A percentile compares a stretch with the other conserved stretches of the same genome.
These are phyloP conservation scores for Paratrypauchen microcephalus DNA, from an alignment of 2,797 vertebrate species.

Conservation along the genomic window DNA sequence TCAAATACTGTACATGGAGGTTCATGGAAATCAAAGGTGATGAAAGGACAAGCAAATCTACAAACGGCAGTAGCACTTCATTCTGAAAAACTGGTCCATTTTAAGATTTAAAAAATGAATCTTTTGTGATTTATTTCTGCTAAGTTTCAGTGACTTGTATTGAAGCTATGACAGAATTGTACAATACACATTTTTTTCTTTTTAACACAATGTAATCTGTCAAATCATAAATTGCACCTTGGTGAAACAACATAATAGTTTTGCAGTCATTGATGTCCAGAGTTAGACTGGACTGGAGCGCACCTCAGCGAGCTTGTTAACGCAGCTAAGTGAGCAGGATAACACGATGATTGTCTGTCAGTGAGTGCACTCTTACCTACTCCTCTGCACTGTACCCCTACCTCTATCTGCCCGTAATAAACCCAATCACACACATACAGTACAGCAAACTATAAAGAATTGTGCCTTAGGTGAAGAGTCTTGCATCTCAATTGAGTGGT, in stretches of 20 bases:
- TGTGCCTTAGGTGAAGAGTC: constrained; percentile 1
- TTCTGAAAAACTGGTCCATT: no score
- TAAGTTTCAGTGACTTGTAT: neutral
- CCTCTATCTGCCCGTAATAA: neutral
- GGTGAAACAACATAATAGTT: constrained; percentile 22
- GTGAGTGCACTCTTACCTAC: constrained; percentile 44
- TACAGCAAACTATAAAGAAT: neutral
- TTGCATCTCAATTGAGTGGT: constrained; percentile 7
- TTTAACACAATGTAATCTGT: neutral
- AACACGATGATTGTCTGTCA: constrained; percentile 61
- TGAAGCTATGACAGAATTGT: neutral
- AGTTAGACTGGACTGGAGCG: constrained; percentile 42
- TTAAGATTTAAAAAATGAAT: no score
- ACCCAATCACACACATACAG: constrained; percentile 10
- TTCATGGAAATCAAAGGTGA: neutral
- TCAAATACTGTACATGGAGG: neutral
- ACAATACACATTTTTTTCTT: no score
- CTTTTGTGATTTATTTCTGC: no score
- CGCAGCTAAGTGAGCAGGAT: constrained; percentile 61
- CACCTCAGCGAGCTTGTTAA: constrained; percentile 51
- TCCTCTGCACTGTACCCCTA: neutral
- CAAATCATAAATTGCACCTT: constrained; percentile 4
- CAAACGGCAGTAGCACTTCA: no score
- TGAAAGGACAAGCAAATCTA: neutral
- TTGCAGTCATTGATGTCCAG: constrained; percentile 32